Conservation (phyloP, 2,888 invertebrate genomes). For the Gasteruption jaculator region DNA sequence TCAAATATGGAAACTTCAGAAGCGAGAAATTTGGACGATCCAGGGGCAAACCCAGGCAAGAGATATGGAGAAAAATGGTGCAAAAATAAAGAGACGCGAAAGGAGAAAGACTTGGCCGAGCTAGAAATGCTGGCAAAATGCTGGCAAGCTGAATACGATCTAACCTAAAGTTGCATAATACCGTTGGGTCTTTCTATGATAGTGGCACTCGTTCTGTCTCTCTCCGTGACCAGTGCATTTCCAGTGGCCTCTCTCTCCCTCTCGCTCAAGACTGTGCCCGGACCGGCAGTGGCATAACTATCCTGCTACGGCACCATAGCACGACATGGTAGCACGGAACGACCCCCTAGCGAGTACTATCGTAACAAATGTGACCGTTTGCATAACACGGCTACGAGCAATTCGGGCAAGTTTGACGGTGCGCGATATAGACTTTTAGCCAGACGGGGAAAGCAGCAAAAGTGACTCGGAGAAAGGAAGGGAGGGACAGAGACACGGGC, state of each 20-base stretch:
- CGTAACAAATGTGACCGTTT: conserved; percentile 52
- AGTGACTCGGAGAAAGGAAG: conserved; percentile 16
- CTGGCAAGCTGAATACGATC: too few species aligned
- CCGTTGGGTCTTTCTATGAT: too few species aligned
- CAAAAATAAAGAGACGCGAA: too few species aligned
- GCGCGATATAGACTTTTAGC: conserved; percentile 51
- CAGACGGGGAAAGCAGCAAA: conserved; percentile 23
- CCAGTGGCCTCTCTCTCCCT: conserved; percentile 8
- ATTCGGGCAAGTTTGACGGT: conserved; percentile 52
- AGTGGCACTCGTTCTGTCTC: conserved; percentile 10
- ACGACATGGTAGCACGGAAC: conserved; percentile 37
- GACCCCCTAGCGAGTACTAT: conserved; percentile 47
- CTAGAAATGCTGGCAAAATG: too few species aligned
- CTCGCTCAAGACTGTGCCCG: too few species aligned
- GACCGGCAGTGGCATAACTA: too few species aligned
- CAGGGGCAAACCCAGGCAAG: too few species aligned
- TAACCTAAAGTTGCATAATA: too few species aligned
- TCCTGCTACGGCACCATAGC: conserved; percentile 25
- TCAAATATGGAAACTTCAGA: too few species aligned
- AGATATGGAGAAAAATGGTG: too few species aligned
- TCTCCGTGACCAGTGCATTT: conserved; percentile 5
- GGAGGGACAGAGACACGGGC: not conserved
- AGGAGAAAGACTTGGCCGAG: too few species aligned
- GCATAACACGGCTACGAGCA: conserved; percentile 53
- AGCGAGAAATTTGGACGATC: too few species aligned